Conservation (phyloP, 1,140 invertebrate genomes). For the Saccostrea glomerata region DNA sequence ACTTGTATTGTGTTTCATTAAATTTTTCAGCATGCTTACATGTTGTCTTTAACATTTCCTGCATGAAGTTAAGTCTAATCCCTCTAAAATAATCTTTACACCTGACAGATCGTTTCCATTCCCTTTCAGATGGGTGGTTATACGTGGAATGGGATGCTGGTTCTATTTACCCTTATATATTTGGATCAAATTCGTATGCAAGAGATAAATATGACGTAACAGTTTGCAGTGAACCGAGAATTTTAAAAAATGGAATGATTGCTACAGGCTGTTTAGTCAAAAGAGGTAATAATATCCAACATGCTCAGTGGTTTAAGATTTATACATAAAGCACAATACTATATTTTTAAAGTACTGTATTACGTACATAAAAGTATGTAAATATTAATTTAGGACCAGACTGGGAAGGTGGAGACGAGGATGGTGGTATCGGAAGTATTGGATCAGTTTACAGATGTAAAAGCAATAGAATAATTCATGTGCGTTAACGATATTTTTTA, state of each 20-base stretch:
- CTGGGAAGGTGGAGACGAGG: constrained; percentile 45
- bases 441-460: constrained; percentile 30
- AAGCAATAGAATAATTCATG: constrained; percentile 35
- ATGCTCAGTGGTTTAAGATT: background rate
- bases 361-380: background rate
- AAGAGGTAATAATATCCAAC: background rate
- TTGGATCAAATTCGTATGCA: background rate
- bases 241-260: background rate
- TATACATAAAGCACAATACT: background rate
- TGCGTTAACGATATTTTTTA: background rate
- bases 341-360: background rate
- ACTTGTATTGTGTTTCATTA: too few relatives aligned
- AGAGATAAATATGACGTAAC: background rate
- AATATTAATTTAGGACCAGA: constrained; percentile 27
- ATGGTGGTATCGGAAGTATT: constrained; percentile 18
- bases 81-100: background rate
- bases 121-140: background rate
- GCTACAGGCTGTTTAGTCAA: background rate
- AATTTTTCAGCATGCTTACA: too few relatives aligned
- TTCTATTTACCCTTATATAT: background rate
- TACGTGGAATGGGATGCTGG: background rate
- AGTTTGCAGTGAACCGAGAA: background rate
- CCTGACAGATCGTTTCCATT: background rate
- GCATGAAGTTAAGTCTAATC: background rate
- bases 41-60: background rate